Conservation (phyloP, 2,113 vertebrate species). For the Anhinga rufa region DNA sequence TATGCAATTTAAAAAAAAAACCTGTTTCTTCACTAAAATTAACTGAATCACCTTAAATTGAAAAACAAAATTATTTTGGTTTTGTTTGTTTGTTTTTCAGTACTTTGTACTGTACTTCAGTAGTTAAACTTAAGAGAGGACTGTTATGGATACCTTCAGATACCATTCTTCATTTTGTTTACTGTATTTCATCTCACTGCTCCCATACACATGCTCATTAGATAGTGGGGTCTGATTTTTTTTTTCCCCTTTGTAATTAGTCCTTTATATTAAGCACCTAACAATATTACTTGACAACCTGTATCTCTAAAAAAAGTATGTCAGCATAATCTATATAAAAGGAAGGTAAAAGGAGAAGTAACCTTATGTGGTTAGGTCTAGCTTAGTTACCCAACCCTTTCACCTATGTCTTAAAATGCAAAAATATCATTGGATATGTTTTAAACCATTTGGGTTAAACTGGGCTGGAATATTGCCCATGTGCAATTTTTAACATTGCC, state of each 20-base stretch:
- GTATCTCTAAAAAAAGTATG: not conserved
- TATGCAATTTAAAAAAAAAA: no score
- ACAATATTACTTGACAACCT: not conserved
- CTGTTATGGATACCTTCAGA: not conserved
- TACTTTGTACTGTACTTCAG: not conserved
- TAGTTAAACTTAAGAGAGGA: not conserved
- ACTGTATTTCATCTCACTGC: not conserved
- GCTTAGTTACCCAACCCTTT: not conserved
- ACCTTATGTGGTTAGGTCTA: not conserved
- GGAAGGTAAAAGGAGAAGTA: not conserved
- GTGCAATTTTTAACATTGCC: not conserved
- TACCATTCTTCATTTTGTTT: not conserved
- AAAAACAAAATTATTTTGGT: not conserved
- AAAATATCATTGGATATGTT: not conserved
- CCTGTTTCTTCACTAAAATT: not conserved
- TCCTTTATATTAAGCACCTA: not conserved
- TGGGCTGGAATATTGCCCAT: not conserved
- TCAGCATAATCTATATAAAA: not conserved
- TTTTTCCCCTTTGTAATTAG: not conserved
- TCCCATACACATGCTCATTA: accelerated
- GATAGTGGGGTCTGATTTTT: not conserved
- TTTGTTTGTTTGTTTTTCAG: not conserved
- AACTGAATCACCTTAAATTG: not conserved
- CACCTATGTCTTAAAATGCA: not conserved
- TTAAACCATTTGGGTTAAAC: not conserved